Evolutionary conservation across 2,113 vertebrate genomes (phyloP), one percentile per base, ranked within the genome.

Genomic region (Pangasianodon gigas): DNA sequence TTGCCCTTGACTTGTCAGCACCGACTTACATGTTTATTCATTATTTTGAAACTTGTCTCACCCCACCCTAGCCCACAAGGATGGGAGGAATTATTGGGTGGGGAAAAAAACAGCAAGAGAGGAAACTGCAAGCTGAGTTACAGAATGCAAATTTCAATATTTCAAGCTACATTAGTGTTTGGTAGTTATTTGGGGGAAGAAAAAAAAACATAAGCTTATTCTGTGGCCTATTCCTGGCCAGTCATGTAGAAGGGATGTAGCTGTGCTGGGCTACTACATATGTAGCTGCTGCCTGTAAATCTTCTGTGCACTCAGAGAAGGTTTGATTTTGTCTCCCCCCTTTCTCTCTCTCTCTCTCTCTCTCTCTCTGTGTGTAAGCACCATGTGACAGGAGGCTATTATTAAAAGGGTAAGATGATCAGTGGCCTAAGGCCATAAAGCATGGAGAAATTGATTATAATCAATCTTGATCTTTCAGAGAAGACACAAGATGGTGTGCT

Each of bases 261-360:
- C 95, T 96, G 92, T 93, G 93, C 95, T 96, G 95, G 92, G 74
- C 21, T 24, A 41, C 69, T 74, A 74, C 93, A 95, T 91, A 74
- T 82, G 81, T 86, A 90, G 87, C 81, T 75, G 89, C 88, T 83
- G 91, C 88, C 87, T 93, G 74, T 84, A 88, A 85, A 86, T 90
- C 81, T 77, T 81, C 44, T 90, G 90, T 91, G 41, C 77, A 62
- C 89, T 81, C 85, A 80, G 60, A 69, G 62, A 21, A 79, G 84
- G 48, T 46, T 88, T 93, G 60, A 91, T 65, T 92, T 44, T 92
- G 85, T 92, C 91, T 87, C 2, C 3, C 74, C 48, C 74, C n/a
- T n/a, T n/a, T 11, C 19, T 46, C 41, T 46, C 19, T 77, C 41
- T 11, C 41, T 75, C 14, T 29, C 26, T 65, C 62, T 32, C 10